Percentiles rank a stretch among this genome's conserved stretches.
phyloP scores from a whole-genome alignment of 1,140 invertebrate genomes.

The Drosophila tsacasi region DNA sequence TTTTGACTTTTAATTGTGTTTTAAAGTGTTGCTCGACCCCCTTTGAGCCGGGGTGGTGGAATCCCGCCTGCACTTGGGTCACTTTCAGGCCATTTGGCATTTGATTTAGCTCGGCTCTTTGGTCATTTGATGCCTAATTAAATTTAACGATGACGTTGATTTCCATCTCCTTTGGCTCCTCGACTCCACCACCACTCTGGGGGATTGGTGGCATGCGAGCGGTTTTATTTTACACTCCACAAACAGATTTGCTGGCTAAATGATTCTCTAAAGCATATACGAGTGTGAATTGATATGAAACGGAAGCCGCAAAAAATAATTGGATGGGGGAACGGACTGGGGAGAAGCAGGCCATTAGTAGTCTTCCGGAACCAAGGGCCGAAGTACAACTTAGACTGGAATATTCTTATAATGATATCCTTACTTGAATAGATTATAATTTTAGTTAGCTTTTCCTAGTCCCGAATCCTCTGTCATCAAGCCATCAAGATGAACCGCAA shows the following conservation, averaged over 20 bases:
- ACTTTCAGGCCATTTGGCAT: slow-evolving; percentile 75
- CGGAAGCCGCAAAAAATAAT: slow-evolving; percentile 18
- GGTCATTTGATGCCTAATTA: slow-evolving; percentile 84
- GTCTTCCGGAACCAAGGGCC: not conserved
- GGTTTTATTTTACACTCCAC: slow-evolving; percentile 53
- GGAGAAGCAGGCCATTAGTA: not conserved
- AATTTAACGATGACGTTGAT: slow-evolving; percentile 83
- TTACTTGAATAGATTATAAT: not conserved
- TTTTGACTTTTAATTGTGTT: slow-evolving; percentile 82
- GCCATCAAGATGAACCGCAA: slow-evolving; percentile 8
- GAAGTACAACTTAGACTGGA: not conserved
- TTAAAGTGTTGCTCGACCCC: slow-evolving; percentile 68
- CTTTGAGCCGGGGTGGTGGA: slow-evolving; percentile 1
- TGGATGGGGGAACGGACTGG: not conserved
- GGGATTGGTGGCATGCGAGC: slow-evolving; percentile 1
- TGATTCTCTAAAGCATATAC: slow-evolving; percentile 6
- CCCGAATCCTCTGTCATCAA: not conserved
- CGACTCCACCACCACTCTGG: not conserved
- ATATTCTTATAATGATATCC: not conserved
- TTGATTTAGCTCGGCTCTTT: slow-evolving; percentile 72
- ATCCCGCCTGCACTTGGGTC: slow-evolving; percentile 39
- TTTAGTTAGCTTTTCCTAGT: not conserved
- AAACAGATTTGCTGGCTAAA: slow-evolving; percentile 17
- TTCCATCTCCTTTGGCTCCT: slow-evolving; percentile 27
- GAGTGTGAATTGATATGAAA: slow-evolving; percentile 32